These are phyloP conservation scores for Bicyclus anynana DNA, from an alignment of 1,140 invertebrate genomes.

Conservation along the genomic window DNA sequence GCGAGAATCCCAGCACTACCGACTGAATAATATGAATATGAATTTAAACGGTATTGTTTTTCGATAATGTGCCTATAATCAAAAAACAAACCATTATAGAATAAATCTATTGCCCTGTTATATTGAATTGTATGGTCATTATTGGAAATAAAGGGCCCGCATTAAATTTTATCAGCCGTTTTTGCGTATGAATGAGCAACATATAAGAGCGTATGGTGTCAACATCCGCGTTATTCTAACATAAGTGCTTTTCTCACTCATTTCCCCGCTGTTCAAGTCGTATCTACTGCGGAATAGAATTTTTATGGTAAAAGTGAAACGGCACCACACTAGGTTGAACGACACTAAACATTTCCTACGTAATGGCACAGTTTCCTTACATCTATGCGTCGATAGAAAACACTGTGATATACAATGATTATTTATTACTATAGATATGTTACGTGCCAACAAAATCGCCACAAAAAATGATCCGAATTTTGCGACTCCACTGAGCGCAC, in stretches of 20 bases:
- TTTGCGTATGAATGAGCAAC: background rate
- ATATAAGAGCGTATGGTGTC: slow-evolving; percentile 7
- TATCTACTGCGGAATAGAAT: slow-evolving; percentile 39
- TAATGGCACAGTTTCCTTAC: slow-evolving; percentile 14
- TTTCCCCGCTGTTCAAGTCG: slow-evolving; percentile 41
- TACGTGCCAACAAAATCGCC: too few species aligned
- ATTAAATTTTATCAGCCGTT: background rate
- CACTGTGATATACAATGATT: too few species aligned
- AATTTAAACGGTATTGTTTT: too few species aligned
- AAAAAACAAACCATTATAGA: too few species aligned
- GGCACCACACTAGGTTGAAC: slow-evolving; percentile 25
- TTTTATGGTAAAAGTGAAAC: slow-evolving; percentile 65
- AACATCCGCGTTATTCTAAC: slow-evolving; percentile 40
- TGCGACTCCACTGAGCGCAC: too few species aligned
- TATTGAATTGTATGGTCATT: background rate
- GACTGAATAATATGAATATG: too few species aligned
- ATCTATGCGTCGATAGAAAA: background rate
- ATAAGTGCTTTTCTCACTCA: slow-evolving; percentile 49
- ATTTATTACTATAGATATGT: too few species aligned
- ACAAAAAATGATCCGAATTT: too few species aligned
- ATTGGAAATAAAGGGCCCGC: background rate
- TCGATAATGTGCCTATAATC: too few species aligned
- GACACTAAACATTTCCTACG: slow-evolving; percentile 26
- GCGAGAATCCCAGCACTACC: too few species aligned
- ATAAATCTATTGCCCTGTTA: background rate